phyloP scores from a whole-genome alignment of 2,113 vertebrate genomes.

The Hippocampus barbouri region DNA sequence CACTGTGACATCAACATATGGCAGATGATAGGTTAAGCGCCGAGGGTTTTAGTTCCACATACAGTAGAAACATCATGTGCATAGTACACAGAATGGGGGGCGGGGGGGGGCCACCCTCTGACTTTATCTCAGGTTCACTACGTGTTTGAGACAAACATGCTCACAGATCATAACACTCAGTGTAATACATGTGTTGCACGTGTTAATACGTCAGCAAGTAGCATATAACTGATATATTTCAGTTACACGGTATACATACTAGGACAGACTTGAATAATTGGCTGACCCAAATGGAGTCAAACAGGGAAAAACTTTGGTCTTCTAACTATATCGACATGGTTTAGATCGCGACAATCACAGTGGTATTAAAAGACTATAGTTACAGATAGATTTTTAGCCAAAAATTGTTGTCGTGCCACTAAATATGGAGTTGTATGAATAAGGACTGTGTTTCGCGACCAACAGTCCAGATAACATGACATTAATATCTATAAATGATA shows the following conservation, averaged over 20 bases:
- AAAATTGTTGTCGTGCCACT: too few species aligned
- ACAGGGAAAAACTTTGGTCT: constrained; percentile 15
- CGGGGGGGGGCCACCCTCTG: constrained; percentile 6
- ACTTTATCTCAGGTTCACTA: constrained; percentile 1
- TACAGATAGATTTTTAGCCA: neutral
- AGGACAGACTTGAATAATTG: constrained; percentile 4
- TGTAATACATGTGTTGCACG: constrained; percentile 4
- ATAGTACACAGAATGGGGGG: constrained; percentile 13
- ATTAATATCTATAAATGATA: neutral
- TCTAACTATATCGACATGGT: neutral
- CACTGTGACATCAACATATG: constrained; percentile 50
- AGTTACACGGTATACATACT: neutral
- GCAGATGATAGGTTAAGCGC: constrained; percentile 38
- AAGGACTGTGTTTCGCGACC: neutral
- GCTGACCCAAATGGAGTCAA: neutral
- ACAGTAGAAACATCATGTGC: constrained; percentile 29
- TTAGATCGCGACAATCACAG: neutral
- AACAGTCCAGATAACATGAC: neutral
- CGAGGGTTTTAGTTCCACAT: constrained; percentile 37
- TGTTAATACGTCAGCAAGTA: constrained; percentile 11
- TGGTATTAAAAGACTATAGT: neutral
- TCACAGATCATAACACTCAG: constrained; percentile 1
- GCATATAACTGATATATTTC: constrained; percentile 6
- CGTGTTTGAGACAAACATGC: constrained; percentile 19
- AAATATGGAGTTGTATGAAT: neutral